Evolutionary conservation across 2,797 vertebrate genomes (phyloP).

Genomic region (Gouania willdenowi): DNA sequence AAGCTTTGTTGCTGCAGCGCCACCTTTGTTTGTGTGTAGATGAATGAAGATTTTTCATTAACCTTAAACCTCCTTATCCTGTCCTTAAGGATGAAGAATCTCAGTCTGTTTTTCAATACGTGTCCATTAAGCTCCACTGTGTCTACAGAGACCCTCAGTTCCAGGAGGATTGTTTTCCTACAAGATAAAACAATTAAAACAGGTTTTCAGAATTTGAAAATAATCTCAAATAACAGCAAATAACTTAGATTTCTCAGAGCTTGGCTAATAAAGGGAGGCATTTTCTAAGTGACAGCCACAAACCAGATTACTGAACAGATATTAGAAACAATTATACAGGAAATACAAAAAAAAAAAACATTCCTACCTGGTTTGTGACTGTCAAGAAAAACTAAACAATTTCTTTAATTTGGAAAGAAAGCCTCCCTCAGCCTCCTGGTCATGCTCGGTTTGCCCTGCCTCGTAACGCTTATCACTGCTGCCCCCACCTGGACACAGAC

Average conservation of each 20-base stretch:
- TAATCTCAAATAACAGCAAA: not conserved
- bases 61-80: not conserved
- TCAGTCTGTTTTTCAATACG: slow-evolving; percentile 2
- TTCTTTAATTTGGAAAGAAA: slow-evolving; percentile 91
- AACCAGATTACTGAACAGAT: slow-evolving; percentile 30
- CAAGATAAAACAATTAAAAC: not conserved
- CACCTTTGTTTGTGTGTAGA: no score
- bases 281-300: slow-evolving; percentile 44
- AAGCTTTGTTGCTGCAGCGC: slow-evolving; percentile 2
- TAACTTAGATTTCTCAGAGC: not conserved
- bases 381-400: slow-evolving; percentile 87
- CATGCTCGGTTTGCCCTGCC: slow-evolving; percentile 74
- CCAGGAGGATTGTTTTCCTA: slow-evolving; percentile 92
- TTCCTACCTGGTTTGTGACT: slow-evolving; percentile 81
- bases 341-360: slow-evolving; percentile 4
- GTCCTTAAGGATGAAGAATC: not conserved
- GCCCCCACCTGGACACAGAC: slow-evolving; percentile 87
- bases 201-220: not conserved
- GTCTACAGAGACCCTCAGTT: slow-evolving; percentile 71
- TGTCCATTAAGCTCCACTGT: not conserved
- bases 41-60: not conserved
- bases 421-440: slow-evolving; percentile 68
- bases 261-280: not conserved
- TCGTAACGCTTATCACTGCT: slow-evolving; percentile 70
- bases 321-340: not conserved